phyloP scores from a whole-genome alignment of 2,113 vertebrate genomes.

The Rutilus rutilus region DNA sequence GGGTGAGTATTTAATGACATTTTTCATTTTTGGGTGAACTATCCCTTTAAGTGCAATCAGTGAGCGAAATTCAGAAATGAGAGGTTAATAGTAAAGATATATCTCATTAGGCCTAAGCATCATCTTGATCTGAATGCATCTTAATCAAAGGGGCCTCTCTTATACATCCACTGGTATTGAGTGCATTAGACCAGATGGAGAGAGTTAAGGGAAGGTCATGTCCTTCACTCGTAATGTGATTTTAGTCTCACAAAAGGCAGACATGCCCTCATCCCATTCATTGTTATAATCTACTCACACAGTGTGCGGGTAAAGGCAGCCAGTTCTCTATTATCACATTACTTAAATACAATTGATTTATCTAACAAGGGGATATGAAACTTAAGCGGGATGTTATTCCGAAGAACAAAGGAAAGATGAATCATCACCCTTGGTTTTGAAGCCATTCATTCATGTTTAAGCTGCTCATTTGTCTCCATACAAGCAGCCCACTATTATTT shows the following conservation, averaged over 20 bases:
- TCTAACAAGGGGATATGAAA: slow-evolving; percentile 44
- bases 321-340: slow-evolving; percentile 53
- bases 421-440: slow-evolving; percentile 2
- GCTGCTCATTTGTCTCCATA: slow-evolving; percentile 12
- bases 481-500: neutral
- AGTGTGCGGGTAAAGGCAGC: slow-evolving; percentile 8
- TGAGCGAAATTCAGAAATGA: neutral
- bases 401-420: slow-evolving; percentile 25
- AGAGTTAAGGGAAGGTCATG: slow-evolving; percentile 39
- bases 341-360: slow-evolving; percentile 54
- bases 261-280: slow-evolving; percentile 40
- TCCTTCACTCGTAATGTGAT: slow-evolving; percentile 52
- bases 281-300: slow-evolving; percentile 52
- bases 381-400: slow-evolving; percentile 34
- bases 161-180: slow-evolving; percentile 46
- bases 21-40: no score
- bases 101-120: slow-evolving; percentile 27
- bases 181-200: slow-evolving; percentile 30
- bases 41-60: neutral
- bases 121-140: slow-evolving; percentile 13
- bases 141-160: slow-evolving; percentile 23
- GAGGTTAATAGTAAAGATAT: slow-evolving; percentile 17
- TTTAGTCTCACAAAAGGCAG: slow-evolving; percentile 41
- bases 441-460: slow-evolving; percentile 33
- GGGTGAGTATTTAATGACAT: no score